Evolutionary conservation across 2,113 vertebrate species (phyloP).

Genomic region (Petrocephalus microphthalmus): DNA sequence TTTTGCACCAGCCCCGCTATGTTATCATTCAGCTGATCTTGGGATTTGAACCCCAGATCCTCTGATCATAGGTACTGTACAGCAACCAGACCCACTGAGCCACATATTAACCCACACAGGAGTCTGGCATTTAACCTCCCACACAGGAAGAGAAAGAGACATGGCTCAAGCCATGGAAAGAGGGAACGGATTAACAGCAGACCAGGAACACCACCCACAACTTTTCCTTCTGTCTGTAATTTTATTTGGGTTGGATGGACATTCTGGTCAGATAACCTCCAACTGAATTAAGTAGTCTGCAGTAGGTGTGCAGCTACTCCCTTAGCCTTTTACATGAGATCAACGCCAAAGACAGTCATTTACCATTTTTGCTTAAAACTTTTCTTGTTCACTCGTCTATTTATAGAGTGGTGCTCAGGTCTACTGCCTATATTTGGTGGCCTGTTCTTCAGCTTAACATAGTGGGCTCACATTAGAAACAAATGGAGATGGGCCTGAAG

Average conservation of each 20-base stretch:
- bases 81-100: neutral
- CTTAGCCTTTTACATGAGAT: neutral
- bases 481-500: neutral
- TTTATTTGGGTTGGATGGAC: neutral
- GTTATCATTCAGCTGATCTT: neutral
- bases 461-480: neutral
- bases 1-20: neutral
- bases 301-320: neutral
- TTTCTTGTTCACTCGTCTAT: neutral
- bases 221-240: neutral
- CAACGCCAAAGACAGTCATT: neutral
- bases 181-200: neutral
- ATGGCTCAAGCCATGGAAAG: neutral
- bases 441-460: neutral
- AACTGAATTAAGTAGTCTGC: neutral
- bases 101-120: neutral
- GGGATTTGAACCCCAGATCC: neutral
- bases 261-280: neutral
- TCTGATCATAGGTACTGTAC: neutral
- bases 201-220: neutral
- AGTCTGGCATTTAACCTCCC: neutral
- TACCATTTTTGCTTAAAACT: neutral
- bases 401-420: neutral
- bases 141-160: neutral
- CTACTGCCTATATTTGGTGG: neutral